Conservation (phyloP, 2,888 invertebrate genomes). For the Mimachlamys varia region DNA sequence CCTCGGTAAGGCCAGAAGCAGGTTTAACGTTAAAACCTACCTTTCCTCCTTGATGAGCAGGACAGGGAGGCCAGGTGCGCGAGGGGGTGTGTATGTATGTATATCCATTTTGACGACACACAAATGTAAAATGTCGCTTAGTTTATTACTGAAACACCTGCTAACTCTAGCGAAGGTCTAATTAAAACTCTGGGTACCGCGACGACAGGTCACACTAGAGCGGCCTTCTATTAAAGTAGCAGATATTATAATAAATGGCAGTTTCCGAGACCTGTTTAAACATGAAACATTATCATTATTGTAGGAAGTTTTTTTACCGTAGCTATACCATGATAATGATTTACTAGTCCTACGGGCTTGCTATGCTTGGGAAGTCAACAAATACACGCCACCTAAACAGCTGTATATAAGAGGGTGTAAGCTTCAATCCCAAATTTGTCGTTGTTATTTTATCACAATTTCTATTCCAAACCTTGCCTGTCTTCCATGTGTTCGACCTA, state of each 20-base stretch:
- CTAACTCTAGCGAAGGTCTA: not conserved
- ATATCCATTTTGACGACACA: slow-evolving; percentile 9
- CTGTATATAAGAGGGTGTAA: no score
- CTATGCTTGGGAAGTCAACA: no score
- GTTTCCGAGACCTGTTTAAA: not conserved
- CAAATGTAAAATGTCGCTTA: slow-evolving; percentile 27
- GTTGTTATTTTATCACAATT: no score
- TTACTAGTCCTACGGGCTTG: not conserved
- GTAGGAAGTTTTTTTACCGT: not conserved
- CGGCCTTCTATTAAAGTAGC: not conserved
- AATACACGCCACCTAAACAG: no score
- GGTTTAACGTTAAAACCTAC: not conserved
- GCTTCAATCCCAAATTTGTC: no score
- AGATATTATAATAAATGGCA: slow-evolving; percentile 18
- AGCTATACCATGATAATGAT: not conserved
- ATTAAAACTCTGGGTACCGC: not conserved
- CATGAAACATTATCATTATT: not conserved
- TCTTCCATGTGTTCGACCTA: not conserved
- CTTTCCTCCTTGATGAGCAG: not conserved
- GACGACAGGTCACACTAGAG: not conserved
- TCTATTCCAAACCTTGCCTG: not conserved
- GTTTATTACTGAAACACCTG: slow-evolving; percentile 24
- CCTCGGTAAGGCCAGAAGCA: not conserved
- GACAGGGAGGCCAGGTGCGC: not conserved
- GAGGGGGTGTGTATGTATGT: not conserved